These are phyloP conservation scores for Axinella damicornis DNA, from an alignment of 37 sponge, comb jelly and placozoan genomes.

Conservation along the genomic window DNA sequence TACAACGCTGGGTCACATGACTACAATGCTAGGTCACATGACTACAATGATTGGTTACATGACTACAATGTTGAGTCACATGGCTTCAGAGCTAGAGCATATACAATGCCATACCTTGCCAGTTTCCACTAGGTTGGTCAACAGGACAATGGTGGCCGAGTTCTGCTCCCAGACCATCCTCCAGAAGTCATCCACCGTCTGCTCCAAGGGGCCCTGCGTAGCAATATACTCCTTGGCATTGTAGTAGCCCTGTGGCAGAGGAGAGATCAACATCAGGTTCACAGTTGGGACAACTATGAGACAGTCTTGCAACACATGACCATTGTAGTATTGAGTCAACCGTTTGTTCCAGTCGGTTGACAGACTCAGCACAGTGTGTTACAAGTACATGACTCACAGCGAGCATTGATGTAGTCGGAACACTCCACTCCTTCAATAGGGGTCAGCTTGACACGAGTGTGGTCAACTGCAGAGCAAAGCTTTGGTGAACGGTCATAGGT, in stretches of 20 bases:
- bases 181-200: slow-evolving; percentile 91
- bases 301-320: no score
- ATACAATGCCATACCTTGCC: slow-evolving; percentile 47
- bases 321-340: no score
- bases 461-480: slow-evolving; percentile 65
- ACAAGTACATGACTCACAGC: slow-evolving; percentile 27
- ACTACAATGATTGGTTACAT: no score
- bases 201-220: slow-evolving; percentile 80
- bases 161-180: slow-evolving; percentile 96
- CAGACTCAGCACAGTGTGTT: no score
- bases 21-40: no score
- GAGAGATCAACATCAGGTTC: neutral
- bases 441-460: slow-evolving; percentile 65
- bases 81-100: no score
- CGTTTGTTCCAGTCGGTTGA: no score
- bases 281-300: no score
- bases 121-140: slow-evolving; percentile 84
- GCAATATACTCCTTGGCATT: slow-evolving; percentile 87
- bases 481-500: no score
- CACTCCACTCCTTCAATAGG: slow-evolving; percentile 38
- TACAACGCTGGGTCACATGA: no score
- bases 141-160: slow-evolving; percentile 83
- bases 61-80: no score
- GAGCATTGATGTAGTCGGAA: slow-evolving; percentile 87
- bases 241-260: slow-evolving; percentile 57